These are phyloP conservation scores for Tetragnatha versicolor DNA, from an alignment of 1,140 invertebrate genomes.

Conservation along the genomic window DNA sequence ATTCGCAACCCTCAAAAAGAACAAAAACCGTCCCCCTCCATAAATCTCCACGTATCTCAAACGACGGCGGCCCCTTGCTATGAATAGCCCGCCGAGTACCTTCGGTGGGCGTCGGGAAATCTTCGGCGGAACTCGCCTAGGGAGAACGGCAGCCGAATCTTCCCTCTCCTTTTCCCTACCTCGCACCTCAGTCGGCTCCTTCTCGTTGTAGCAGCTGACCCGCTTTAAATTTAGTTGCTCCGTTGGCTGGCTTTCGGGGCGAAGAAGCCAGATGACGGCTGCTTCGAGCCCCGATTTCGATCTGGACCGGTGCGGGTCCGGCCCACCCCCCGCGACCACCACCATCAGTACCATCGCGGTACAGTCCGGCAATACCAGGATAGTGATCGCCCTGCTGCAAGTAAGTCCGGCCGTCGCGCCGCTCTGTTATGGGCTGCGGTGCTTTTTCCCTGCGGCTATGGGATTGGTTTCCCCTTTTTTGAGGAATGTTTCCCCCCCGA, in stretches of 20 bases:
- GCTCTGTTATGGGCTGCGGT: background rate
- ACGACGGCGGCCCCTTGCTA: no score
- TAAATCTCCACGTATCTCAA: no score
- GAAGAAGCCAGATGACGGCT: conserved; percentile 26
- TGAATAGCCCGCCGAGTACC: no score
- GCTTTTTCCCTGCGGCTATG: background rate
- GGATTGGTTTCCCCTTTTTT: background rate
- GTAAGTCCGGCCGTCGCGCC: conserved; percentile 69
- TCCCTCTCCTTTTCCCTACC: background rate
- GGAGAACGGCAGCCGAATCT: conserved; percentile 2
- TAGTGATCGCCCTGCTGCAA: conserved; percentile 88
- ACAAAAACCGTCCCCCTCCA: no score
- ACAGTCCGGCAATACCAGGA: conserved; percentile 82
- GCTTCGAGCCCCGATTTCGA: conserved; percentile 33
- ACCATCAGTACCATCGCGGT: conserved; percentile 92
- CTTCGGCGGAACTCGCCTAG: no score
- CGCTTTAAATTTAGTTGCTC: conserved; percentile 3
- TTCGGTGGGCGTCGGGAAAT: no score
- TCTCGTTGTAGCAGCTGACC: conserved; percentile 7
- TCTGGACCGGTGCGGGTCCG: background rate
- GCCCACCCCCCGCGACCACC: conserved; percentile 69
- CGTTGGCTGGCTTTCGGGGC: conserved; percentile 26
- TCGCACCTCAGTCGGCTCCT: background rate
- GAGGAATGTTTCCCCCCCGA: background rate
- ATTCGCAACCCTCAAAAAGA: no score